These are phyloP conservation scores for Tenodera sinensis DNA, from an alignment of 2,888 invertebrate species.

Conservation along the genomic window DNA sequence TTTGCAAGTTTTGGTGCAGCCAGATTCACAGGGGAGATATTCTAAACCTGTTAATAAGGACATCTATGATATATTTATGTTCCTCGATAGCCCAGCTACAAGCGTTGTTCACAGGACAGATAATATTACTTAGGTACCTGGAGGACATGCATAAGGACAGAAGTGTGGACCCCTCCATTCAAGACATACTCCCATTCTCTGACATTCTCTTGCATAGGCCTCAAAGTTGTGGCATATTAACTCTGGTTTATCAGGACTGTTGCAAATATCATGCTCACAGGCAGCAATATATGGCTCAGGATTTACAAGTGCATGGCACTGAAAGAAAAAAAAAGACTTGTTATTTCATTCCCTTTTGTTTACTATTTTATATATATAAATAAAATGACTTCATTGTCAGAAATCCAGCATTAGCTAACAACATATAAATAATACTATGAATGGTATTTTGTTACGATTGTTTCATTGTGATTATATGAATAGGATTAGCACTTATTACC, in stretches of 20 bases:
- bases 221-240: conserved; percentile 63
- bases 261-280: conserved; percentile 67
- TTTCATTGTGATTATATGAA: too few species aligned
- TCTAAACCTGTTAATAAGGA: conserved; percentile 43
- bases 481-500: too few species aligned
- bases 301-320: conserved; percentile 72
- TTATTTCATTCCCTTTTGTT: too few species aligned
- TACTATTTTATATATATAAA: too few species aligned
- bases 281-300: conserved; percentile 62
- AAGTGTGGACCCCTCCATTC: conserved; percentile 62
- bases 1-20: conserved; percentile 65
- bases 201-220: conserved; percentile 71
- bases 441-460: too few species aligned
- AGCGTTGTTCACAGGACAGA: neutral
- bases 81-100: neutral
- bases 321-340: conserved; percentile 32
- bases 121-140: conserved; percentile 33
- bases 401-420: too few species aligned
- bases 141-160: conserved; percentile 64
- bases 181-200: conserved; percentile 65
- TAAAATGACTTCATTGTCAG: too few species aligned
- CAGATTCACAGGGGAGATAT: conserved; percentile 55
- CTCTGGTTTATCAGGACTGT: conserved; percentile 46
- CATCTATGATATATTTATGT: neutral
- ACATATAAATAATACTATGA: too few species aligned